Base-by-base conservation (phyloP, 2,797 vertebrate genomes). In the Dermochelys coriacea region DNA sequence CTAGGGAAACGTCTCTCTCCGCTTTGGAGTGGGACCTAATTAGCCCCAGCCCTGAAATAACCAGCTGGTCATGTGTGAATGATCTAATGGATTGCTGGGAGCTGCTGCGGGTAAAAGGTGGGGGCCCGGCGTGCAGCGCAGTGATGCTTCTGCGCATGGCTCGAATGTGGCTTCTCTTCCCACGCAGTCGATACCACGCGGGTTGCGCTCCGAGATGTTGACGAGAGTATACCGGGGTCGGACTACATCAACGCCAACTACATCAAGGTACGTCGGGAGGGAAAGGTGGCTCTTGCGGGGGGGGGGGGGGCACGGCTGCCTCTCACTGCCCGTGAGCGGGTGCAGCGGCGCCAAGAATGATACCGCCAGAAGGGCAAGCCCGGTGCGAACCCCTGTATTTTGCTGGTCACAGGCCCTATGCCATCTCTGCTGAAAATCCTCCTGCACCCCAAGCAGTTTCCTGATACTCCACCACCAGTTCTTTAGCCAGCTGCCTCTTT, bases 211-310 rank as follows among this genome's bases (percentile, higher is more conserved):
- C 97, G 79, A 57, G 98, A 99, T 0, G 91, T 85, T 1, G 99
- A 99, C 49, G 95, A 97, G 85, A 98, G 98, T 1, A 81, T 98
- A 55, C 96, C 98, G 2, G 98, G 98, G 88, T 98, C 99, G 0
- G 98, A 99, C 97, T 99, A 99, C 98, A 99, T 99, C 97, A 99
- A 99, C 12, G 99, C 99, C 96, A 99, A 99, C 98, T 99, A 99
- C 87, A 99, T 99, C 96, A 98, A 98, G 98, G 99, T 99, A 97
- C 98, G 95, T 97, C 81, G 81, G 89, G 4, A 23, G 16, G 87
- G 61, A 81, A 4, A 34, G 51, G 1, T 8, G 8, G 10, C 1
- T 0, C 0, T 7, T 6, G 7, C 25, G n/a, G 84, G 45, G 6
- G 84, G 10, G 11, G n/a, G 21, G 15, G 15, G 37, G 27, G 12